phyloP scores from a whole-genome alignment of 2,797 vertebrate genomes.

The Heliangelus exortis region DNA sequence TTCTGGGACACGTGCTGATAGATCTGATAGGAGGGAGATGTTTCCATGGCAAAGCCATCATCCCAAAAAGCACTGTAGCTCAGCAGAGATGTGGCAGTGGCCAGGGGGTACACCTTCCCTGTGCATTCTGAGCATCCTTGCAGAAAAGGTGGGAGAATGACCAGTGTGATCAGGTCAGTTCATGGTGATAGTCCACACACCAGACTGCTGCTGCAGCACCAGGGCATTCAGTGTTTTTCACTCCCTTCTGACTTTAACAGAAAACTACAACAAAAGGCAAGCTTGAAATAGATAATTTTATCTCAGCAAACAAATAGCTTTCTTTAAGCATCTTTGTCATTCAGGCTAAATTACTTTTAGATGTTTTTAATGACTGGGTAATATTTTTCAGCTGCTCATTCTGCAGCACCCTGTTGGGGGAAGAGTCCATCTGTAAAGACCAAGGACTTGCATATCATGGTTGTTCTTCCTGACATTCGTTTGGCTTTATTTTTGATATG shows the following conservation, averaged over 20 bases:
- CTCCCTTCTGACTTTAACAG: neutral
- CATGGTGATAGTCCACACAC: neutral
- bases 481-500: neutral
- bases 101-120: rapidly evolving
- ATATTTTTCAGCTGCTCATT: neutral
- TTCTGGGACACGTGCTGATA: neutral
- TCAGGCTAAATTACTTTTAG: conserved; percentile 52
- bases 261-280: neutral
- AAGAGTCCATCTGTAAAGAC: conserved; percentile 16
- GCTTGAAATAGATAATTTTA: conserved; percentile 33
- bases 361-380: neutral
- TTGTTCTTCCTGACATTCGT: neutral
- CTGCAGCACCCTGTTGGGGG: neutral
- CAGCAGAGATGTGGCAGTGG: neutral
- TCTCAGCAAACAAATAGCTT: conserved; percentile 36
- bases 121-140: neutral
- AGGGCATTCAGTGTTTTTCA: neutral
- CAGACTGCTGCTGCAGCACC: rapidly evolving
- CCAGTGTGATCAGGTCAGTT: neutral
- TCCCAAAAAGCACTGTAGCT: neutral
- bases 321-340: conserved; percentile 37
- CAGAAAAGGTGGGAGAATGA: neutral
- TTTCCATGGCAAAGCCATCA: conserved; percentile 56
- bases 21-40: conserved; percentile 7
- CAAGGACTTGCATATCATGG: neutral